Evolutionary conservation across 2,797 vertebrate species (phyloP), one percentile per base, ranked within the genome.

Genomic region (Poeciliopsis gracilis): DNA sequence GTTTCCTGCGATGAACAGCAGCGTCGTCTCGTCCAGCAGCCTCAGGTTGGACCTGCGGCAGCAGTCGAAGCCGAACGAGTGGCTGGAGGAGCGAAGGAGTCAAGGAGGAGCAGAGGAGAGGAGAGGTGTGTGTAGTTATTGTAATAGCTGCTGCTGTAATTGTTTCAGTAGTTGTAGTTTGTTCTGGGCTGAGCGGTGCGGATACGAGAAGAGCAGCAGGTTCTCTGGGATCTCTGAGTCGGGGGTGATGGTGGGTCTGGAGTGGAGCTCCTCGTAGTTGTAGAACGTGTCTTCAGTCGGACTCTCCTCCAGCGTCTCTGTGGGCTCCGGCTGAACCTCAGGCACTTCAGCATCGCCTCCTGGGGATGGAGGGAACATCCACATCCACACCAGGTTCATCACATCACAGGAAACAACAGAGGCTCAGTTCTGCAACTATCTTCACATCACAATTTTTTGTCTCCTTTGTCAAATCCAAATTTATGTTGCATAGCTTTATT

Each of bases 31-130:
- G 49, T 98, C 97, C 90, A 98, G 90, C 72, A 97, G 84, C 75
- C 97, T 95, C 41, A 99, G 94, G 90, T 99, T 99, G 38, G 92
- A 94, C 36, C 95, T 93, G 82, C 94, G 96, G 23, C 81, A 91
- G 69, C 96, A 96, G 90, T 98, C 98, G 79, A 98, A 99, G 4
- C 98, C 97, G 86, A 98, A 98, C 13, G 97, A 98, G 94, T 98
- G 95, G 79, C 98, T 99, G 79, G 12, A 73, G 2, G 57, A 53
- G 51, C 9, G 25, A 8, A 53, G 84, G 55, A 51, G 71, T 90
- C 87, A 90, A 92, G 84, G 90, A 16, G 46, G 46, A 43, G 43
- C 11, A 45, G 46, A 47, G 46, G 46, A 47, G 46, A 43, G 41
- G 41, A 2, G 11, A 41, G 45, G 36, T 38, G 36, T 33, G 13